phyloP scores from a whole-genome alignment of 2,113 vertebrate genomes.

The Epinephelus cyanopodus region DNA sequence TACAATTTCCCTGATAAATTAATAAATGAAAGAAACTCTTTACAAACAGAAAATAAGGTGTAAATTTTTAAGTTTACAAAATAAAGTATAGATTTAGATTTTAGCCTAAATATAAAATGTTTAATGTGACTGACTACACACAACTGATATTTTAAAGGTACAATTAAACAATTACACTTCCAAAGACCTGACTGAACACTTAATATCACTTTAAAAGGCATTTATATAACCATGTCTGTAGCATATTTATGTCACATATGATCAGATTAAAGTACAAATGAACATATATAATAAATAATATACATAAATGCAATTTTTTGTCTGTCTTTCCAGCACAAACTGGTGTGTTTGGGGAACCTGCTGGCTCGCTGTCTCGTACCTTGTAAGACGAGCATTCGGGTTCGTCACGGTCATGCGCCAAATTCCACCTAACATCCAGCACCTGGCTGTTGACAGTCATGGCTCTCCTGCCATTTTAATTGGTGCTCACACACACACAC shows the following conservation, averaged over 20 bases:
- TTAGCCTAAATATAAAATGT: not conserved
- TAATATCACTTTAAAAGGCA: not conserved
- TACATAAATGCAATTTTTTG: not conserved
- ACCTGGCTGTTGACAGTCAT: constrained; percentile 69
- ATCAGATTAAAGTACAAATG: not conserved
- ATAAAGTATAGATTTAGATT: not conserved
- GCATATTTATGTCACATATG: not conserved
- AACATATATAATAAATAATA: not conserved
- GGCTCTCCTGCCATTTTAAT: constrained; percentile 62
- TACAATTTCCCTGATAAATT: too few species aligned
- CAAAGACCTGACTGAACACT: not conserved
- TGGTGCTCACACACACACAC: constrained; percentile 19
- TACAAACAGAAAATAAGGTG: too few species aligned
- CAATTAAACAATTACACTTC: too few species aligned
- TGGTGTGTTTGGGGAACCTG: constrained; percentile 10
- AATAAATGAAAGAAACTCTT: too few species aligned
- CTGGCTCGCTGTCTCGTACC: constrained; percentile 22
- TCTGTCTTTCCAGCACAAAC: not conserved
- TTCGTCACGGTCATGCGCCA: constrained; percentile 51
- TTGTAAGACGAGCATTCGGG: constrained; percentile 46
- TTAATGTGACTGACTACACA: too few species aligned
- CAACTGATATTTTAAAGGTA: not conserved
- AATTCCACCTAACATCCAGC: constrained; percentile 60
- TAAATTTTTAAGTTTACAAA: not conserved
- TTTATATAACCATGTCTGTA: not conserved